Percentiles rank a stretch among this genome's conserved stretches.
Conservation (phyloP, 2,113 vertebrate species). For the Onychostoma macrolepis region DNA sequence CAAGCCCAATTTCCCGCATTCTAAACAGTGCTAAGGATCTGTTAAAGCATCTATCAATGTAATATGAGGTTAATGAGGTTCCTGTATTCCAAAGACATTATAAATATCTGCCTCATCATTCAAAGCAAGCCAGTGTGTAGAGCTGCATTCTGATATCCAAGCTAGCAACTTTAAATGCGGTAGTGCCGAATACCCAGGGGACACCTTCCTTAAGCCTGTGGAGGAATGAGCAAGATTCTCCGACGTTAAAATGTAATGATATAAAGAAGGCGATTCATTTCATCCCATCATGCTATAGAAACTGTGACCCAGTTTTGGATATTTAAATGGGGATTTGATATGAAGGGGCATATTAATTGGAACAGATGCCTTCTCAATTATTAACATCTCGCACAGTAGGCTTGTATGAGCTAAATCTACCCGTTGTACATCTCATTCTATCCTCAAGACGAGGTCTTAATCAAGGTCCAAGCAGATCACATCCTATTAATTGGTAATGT, state of each 20-base stretch:
- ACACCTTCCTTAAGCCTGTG: background rate
- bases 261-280: slow-evolving; percentile 60
- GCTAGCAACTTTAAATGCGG: background rate
- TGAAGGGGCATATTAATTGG: slow-evolving; percentile 84
- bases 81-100: slow-evolving; percentile 49
- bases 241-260: slow-evolving; percentile 53
- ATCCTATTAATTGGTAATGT: background rate
- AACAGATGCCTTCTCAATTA: slow-evolving; percentile 86
- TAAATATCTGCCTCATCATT: slow-evolving; percentile 43
- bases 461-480: slow-evolving; percentile 21
- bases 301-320: slow-evolving; percentile 81
- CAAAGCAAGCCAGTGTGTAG: slow-evolving; percentile 6
- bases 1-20: slow-evolving; percentile 15
- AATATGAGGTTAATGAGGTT: slow-evolving; percentile 54
- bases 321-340: slow-evolving; percentile 84
- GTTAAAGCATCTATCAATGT: slow-evolving; percentile 50
- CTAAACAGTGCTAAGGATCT: slow-evolving; percentile 47
- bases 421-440: slow-evolving; percentile 52
- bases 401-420: slow-evolving; percentile 78
- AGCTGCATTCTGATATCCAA: slow-evolving; percentile 36
- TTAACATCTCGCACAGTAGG: slow-evolving; percentile 80
- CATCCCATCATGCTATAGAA: slow-evolving; percentile 55
- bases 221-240: slow-evolving; percentile 30
- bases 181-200: slow-evolving; percentile 24
- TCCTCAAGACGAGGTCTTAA: slow-evolving; percentile 40